Evolutionary conservation across 2,797 vertebrate genomes (phyloP).

Genomic region (Pteropus rufus): DNA sequence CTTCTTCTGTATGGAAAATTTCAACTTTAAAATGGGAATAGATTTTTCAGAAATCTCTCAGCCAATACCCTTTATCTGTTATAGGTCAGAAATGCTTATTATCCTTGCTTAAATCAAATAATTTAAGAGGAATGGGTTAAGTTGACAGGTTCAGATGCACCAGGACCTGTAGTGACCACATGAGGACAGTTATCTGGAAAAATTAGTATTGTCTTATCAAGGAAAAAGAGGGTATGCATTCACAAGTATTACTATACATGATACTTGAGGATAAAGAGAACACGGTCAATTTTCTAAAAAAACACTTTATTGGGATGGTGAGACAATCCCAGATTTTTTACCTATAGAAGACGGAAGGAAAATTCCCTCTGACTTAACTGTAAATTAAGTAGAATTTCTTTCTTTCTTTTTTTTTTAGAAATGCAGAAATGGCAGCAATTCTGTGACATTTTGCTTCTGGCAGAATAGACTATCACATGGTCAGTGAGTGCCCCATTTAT

Average conservation of each 20-base stretch:
- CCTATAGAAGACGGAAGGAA: not conserved
- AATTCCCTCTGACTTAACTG: not conserved
- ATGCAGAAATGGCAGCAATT: not conserved
- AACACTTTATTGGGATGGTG: not conserved
- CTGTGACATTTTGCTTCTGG: not conserved
- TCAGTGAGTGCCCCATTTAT: not conserved
- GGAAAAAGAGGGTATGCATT: not conserved
- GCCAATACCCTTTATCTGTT: not conserved
- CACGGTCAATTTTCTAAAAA: not conserved
- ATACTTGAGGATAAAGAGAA: not conserved
- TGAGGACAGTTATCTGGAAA: not conserved
- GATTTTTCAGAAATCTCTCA: not conserved
- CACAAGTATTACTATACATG: accelerated
- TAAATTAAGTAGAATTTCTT: not conserved
- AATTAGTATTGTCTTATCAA: not conserved
- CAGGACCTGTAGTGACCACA: not conserved
- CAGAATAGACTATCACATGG: not conserved
- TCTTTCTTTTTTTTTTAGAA: not conserved
- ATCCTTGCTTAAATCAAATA: not conserved
- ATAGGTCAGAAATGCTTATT: not conserved
- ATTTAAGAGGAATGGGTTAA: not conserved
- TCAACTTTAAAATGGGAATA: not conserved
- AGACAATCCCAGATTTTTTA: not conserved
- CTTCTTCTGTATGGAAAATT: not conserved
- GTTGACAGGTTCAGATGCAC: not conserved